Conservation (phyloP, 2,888 invertebrate species). For the Cephus nigrinus region DNA sequence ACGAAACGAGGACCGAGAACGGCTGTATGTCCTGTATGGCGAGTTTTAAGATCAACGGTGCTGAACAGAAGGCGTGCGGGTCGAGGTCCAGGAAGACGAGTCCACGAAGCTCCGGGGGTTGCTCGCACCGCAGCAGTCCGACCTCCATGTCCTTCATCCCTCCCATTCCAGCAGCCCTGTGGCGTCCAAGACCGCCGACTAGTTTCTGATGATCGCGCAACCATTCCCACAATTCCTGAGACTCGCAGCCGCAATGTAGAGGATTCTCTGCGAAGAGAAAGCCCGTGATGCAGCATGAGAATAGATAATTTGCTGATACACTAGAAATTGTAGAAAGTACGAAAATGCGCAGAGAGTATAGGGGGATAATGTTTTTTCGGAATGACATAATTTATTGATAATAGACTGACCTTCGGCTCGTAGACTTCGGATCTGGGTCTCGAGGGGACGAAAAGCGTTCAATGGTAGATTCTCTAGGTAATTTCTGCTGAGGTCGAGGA, state of each 20-base stretch:
- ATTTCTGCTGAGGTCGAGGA: slow-evolving; percentile 85
- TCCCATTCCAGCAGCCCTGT: slow-evolving; percentile 57
- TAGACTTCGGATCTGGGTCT: slow-evolving; percentile 83
- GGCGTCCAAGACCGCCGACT: slow-evolving; percentile 71
- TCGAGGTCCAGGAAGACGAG: slow-evolving; percentile 80
- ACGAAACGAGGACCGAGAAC: slow-evolving; percentile 86
- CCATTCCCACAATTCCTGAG: slow-evolving; percentile 94
- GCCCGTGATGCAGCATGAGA: background rate
- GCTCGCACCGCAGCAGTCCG: slow-evolving; percentile 78
- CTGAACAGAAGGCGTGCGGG: slow-evolving; percentile 86
- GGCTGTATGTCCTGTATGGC: slow-evolving; percentile 91
- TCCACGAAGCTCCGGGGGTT: slow-evolving; percentile 84
- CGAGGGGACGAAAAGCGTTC: slow-evolving; percentile 81
- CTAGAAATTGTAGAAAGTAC: no score
- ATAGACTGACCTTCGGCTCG: slow-evolving; percentile 80
- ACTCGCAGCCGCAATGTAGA: slow-evolving; percentile 88
- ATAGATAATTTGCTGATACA: background rate
- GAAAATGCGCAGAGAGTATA: background rate
- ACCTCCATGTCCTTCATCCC: slow-evolving; percentile 55
- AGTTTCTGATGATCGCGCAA: slow-evolving; percentile 87
- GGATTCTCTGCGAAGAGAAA: slow-evolving; percentile 79
- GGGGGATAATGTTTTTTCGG: background rate
- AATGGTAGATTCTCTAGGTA: slow-evolving; percentile 84
- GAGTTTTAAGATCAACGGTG: slow-evolving; percentile 83
- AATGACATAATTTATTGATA: background rate